phyloP scores from a whole-genome alignment of 1,140 invertebrate species.

The Panagrolaimus sp. region DNA sequence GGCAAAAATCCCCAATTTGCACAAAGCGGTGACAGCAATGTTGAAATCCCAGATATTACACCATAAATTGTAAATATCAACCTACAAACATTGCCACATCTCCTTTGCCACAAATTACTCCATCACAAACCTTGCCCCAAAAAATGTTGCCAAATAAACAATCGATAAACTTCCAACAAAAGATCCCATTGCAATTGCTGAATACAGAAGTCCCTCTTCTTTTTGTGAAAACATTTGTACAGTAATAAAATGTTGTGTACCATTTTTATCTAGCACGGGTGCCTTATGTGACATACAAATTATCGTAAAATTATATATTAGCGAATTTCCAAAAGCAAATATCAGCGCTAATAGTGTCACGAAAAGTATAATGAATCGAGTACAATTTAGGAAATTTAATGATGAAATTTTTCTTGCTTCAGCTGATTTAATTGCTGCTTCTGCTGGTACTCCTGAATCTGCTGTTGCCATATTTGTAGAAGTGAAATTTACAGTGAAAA shows the following conservation, averaged over 20 bases:
- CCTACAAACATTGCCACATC: neutral
- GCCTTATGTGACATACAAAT: neutral
- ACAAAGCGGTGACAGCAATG: neutral
- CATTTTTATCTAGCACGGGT: too few relatives aligned
- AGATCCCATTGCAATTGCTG: neutral
- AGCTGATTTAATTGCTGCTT: too few relatives aligned
- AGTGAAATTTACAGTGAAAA: too few relatives aligned
- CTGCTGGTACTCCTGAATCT: too few relatives aligned
- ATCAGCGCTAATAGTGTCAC: neutral
- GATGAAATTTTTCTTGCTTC: neutral
- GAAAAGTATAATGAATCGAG: neutral
- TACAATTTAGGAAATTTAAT: neutral
- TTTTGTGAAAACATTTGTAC: neutral
- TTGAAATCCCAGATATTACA: neutral
- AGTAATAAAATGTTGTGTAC: too few relatives aligned
- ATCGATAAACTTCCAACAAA: neutral
- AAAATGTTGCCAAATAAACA: neutral
- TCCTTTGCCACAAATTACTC: neutral
- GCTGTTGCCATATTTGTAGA: too few relatives aligned
- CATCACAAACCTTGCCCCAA: neutral
- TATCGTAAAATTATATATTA: neutral
- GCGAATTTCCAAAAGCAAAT: neutral
- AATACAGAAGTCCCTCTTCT: neutral
- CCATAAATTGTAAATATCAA: conserved; percentile 7
- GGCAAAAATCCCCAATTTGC: neutral